phyloP scores from a whole-genome alignment of 2,113 vertebrate genomes.

The Mus musculus region DNA sequence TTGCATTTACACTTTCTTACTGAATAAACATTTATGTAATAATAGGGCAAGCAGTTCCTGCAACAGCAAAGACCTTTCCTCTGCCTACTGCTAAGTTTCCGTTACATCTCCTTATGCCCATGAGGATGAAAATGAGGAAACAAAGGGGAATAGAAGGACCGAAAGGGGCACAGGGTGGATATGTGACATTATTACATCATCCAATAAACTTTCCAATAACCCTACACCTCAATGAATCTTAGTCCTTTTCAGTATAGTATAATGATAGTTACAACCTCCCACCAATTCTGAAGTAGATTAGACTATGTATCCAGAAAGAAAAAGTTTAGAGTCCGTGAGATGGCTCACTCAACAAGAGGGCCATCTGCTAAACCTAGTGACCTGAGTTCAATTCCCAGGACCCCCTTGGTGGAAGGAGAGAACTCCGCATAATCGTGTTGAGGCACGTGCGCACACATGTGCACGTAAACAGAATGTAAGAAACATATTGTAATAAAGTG shows the following conservation, averaged over 20 bases:
- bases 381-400: neutral
- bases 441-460: rapidly evolving
- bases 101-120: neutral
- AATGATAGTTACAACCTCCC: neutral
- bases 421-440: neutral
- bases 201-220: neutral
- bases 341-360: neutral
- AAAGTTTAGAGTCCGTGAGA: neutral
- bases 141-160: neutral
- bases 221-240: neutral
- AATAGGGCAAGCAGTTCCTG: neutral
- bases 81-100: neutral
- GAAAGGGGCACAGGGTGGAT: neutral
- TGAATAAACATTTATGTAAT: neutral
- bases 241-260: neutral
- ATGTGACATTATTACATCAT: neutral
- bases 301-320: neutral
- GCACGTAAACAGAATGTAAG: neutral
- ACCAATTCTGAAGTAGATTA: neutral
- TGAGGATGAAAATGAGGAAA: neutral
- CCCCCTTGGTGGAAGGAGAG: neutral
- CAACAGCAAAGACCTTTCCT: neutral
- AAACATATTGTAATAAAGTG: neutral
- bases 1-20: neutral
- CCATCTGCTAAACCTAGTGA: neutral